phyloP scores from a whole-genome alignment of 2,888 invertebrate species.

The Pegoplata infirma region DNA sequence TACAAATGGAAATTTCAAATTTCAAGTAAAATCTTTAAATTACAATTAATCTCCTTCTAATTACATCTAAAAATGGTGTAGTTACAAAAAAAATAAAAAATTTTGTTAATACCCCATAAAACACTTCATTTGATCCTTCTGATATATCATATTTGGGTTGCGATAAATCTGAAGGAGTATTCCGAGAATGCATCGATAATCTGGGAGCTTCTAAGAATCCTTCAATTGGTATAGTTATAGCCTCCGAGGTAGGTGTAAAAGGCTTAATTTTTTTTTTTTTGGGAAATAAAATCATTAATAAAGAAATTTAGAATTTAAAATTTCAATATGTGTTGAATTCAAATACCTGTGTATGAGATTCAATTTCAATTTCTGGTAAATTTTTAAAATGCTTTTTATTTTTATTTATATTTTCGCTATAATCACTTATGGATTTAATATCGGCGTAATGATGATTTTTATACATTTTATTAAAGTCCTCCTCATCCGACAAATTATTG shows the following conservation, averaged over 20 bases:
- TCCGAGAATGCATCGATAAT: slow-evolving; percentile 88
- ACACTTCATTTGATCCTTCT: slow-evolving; percentile 91
- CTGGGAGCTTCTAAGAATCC: slow-evolving; percentile 91
- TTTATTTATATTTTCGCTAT: slow-evolving; percentile 34
- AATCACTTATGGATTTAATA: slow-evolving; percentile 70
- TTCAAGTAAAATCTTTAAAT: not conserved
- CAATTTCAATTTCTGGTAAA: slow-evolving; percentile 51
- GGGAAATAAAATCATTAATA: too few relatives aligned
- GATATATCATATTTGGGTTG: slow-evolving; percentile 81
- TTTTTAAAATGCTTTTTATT: slow-evolving; percentile 39
- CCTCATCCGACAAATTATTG: slow-evolving; percentile 53
- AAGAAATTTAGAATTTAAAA: too few relatives aligned
- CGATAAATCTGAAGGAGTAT: slow-evolving; percentile 65
- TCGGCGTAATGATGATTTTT: slow-evolving; percentile 65
- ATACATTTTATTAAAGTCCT: slow-evolving; percentile 24
- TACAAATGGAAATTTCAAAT: slow-evolving; percentile 18
- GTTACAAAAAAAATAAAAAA: too few relatives aligned
- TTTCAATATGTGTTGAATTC: too few relatives aligned
- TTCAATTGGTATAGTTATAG: slow-evolving; percentile 88
- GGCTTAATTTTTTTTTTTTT: too few relatives aligned
- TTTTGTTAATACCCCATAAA: slow-evolving; percentile 31
- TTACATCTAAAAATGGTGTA: too few relatives aligned
- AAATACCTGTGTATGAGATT: slow-evolving; percentile 62
- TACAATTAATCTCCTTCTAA: too few relatives aligned
- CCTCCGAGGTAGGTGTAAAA: slow-evolving; percentile 90